These are phyloP conservation scores for Cartodere bifasciata DNA, from an alignment of 2,888 invertebrate species.

Conservation along the genomic window DNA sequence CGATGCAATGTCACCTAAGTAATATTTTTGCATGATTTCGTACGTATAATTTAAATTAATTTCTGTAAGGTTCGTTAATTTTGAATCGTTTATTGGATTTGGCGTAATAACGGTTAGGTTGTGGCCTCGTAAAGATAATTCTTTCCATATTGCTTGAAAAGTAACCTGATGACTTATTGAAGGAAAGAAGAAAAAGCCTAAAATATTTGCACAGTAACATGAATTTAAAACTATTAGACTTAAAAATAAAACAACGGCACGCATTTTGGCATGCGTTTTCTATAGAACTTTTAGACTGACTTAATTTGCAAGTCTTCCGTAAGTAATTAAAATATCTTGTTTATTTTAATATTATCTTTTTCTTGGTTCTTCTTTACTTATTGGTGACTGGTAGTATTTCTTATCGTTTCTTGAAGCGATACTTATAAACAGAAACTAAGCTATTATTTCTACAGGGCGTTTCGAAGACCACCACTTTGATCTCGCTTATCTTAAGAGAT, in stretches of 20 bases:
- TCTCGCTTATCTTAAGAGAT: too few species aligned
- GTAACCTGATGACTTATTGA: slow-evolving; percentile 15
- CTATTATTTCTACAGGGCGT: too few species aligned
- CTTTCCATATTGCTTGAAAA: slow-evolving; percentile 11
- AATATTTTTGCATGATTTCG: background rate
- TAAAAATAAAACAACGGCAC: background rate
- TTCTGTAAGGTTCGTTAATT: slow-evolving; percentile 13
- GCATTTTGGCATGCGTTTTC: too few species aligned
- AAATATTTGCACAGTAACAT: slow-evolving; percentile 11
- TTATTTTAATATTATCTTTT: too few species aligned
- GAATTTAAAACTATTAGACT: background rate
- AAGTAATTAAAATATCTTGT: too few species aligned
- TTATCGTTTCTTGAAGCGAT: too few species aligned
- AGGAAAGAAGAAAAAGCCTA: slow-evolving; percentile 12
- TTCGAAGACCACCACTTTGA: too few species aligned
- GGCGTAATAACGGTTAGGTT: slow-evolving; percentile 22
- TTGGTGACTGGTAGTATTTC: too few species aligned
- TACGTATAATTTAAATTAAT: slow-evolving; percentile 12
- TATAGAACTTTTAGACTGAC: too few species aligned
- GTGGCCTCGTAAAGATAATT: slow-evolving; percentile 20
- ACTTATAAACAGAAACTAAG: too few species aligned
- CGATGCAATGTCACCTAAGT: background rate
- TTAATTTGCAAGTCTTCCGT: too few species aligned
- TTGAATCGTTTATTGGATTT: slow-evolving; percentile 14
- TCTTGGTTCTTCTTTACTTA: too few species aligned